Percentiles rank a stretch among this genome's conserved stretches.
Evolutionary conservation across 2,797 vertebrate species (phyloP).

Genomic region (Mus spretus): DNA sequence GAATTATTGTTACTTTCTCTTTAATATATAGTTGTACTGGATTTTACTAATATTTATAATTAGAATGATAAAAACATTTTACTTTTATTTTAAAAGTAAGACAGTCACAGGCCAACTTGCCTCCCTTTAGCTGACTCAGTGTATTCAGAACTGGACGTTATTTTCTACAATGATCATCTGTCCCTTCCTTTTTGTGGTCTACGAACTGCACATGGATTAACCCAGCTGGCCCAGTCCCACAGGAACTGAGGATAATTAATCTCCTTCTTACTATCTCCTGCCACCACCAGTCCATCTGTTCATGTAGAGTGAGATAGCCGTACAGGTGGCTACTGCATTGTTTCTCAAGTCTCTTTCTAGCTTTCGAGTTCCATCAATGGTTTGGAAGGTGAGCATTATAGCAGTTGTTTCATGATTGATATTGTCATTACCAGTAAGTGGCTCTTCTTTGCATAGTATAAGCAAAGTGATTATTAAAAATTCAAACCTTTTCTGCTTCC

Average conservation of each 20-base stretch:
- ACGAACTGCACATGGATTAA: neutral
- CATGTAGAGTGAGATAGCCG: neutral
- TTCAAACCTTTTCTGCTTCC: constrained; percentile 62
- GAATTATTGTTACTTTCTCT: neutral
- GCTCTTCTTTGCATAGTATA: neutral
- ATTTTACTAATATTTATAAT: neutral
- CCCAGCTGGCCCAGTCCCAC: too few species aligned
- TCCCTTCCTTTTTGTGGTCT: neutral
- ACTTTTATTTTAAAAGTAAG: neutral
- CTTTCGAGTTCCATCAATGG: neutral
- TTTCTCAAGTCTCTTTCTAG: neutral
- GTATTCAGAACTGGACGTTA: neutral
- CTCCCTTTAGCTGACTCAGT: neutral
- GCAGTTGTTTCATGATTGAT: neutral
- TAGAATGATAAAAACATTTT: neutral
- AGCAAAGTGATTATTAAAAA: constrained; percentile 67
- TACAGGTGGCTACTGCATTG: neutral
- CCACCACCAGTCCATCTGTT: neutral
- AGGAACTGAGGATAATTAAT: neutral
- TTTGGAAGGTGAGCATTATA: neutral
- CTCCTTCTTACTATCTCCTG: neutral
- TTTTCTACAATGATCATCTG: neutral
- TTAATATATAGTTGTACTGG: neutral
- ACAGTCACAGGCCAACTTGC: neutral
- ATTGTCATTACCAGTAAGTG: neutral